phyloP scores from a whole-genome alignment of 2,113 vertebrate species.

The Camelus dromedarius region DNA sequence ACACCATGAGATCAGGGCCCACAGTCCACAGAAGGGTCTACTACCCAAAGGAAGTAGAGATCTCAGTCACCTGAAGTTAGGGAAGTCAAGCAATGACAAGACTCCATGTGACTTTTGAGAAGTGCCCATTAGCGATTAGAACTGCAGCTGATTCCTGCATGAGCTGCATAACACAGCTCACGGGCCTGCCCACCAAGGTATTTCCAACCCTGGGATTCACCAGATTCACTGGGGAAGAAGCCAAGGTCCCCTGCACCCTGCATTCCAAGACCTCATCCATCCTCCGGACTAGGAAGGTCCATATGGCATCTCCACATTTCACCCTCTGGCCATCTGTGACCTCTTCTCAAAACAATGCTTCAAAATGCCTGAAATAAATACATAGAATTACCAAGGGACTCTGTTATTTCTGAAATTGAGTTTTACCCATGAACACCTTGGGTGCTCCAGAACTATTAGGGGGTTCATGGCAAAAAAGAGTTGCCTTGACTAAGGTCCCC shows the following conservation, averaged over 20 bases:
- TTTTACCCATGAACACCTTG: background rate
- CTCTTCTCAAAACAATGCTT: background rate
- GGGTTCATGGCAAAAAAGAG: background rate
- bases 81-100: background rate
- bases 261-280: background rate
- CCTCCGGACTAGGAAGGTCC: background rate
- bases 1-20: too few species aligned
- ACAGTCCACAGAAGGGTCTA: background rate
- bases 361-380: background rate
- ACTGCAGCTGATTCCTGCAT: background rate
- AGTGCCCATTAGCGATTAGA: background rate
- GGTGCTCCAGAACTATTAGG: background rate
- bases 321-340: background rate
- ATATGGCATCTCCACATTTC: background rate
- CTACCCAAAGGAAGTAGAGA: background rate
- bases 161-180: background rate
- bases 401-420: background rate
- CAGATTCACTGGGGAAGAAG: background rate
- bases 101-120: background rate
- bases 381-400: background rate
- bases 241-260: background rate
- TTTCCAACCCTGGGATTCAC: background rate
- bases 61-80: background rate
- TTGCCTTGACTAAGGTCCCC: background rate
- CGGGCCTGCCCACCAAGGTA: accelerated